Evolutionary conservation across 2,888 invertebrate species (phyloP), one percentile per base, ranked within the genome.

Genomic region (Drosophila stalkeri): DNA sequence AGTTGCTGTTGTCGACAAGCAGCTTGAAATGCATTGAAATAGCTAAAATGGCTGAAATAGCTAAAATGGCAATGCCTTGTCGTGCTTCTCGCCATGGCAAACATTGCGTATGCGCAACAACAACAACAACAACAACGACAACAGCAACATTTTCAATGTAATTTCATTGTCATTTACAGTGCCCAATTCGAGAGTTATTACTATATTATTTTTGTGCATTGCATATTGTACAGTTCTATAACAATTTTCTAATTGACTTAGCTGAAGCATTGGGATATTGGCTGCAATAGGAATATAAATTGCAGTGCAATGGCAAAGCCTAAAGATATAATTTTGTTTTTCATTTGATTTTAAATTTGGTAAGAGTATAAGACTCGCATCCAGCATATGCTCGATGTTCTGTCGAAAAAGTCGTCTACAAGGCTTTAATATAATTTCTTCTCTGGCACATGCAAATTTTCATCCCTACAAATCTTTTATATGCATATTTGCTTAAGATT

Each of bases 1-100:
- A 71, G 47, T 57, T 71, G 82, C 72, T 72, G 82, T 59, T 78
- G 82, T 81, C 79, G 78, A 77, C 77, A 81, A 72, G 70, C 76
- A 80, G 62, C 82, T 72, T 72, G 69, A 73, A 77, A 80, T 82
- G 82, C 82, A 82, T 75, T 78, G 86, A 86, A 89, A 77, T 86
- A 70, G 81, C 64, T 46, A 54, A 66, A 77, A 75, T 75, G 55
- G 41, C 60, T 61, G 11, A 54, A 69, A 75, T 75, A 69, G 80
- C 61, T 47, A 35, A 52, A 61, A 57, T 64, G 79, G 75, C 61
- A 69, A 51, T 64, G 52, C 47, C 46, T 67, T 37, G 39, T 59
- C 47, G 41, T 69, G 60, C 23, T 57, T 27, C 55, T 14, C 55
- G 35, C 37, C 63, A 63, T n/a, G 66, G 47, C 62, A 51, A 72